phyloP scores from a whole-genome alignment of 2,797 vertebrate genomes.

The Enteromius anoplus region DNA sequence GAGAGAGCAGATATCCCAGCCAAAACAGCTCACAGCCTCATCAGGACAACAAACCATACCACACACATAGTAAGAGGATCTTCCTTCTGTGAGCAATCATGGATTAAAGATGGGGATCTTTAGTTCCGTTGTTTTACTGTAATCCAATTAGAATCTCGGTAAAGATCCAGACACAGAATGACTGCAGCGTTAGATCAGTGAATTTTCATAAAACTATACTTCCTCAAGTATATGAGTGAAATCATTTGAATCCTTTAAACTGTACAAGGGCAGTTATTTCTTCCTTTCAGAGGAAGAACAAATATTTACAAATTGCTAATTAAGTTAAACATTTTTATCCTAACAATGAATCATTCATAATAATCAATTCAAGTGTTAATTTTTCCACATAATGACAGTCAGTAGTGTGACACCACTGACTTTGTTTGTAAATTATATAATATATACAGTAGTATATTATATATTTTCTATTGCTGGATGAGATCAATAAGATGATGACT shows the following conservation, averaged over 20 bases:
- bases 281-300: background rate
- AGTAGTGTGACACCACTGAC: background rate
- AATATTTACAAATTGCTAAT: background rate
- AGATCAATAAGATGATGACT: too few relatives aligned
- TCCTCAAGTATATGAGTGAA: background rate
- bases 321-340: background rate
- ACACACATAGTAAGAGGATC: background rate
- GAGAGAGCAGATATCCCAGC: slow-evolving; percentile 11
- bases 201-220: background rate
- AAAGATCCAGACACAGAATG: background rate
- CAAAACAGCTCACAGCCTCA: background rate
- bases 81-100: slow-evolving; percentile 24
- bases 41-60: background rate
- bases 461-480: background rate
- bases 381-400: background rate
- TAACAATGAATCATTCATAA: background rate
- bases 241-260: background rate
- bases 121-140: background rate
- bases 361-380: background rate
- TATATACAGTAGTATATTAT: too few relatives aligned
- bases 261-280: background rate
- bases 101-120: slow-evolving; percentile 17
- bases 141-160: background rate
- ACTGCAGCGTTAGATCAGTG: background rate
- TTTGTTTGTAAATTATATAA: background rate